A percentile compares a stretch with the other conserved stretches of the same genome.
These are phyloP conservation scores for Shinisaurus crocodilurus DNA, from an alignment of 2,113 vertebrate species.

Conservation along the genomic window DNA sequence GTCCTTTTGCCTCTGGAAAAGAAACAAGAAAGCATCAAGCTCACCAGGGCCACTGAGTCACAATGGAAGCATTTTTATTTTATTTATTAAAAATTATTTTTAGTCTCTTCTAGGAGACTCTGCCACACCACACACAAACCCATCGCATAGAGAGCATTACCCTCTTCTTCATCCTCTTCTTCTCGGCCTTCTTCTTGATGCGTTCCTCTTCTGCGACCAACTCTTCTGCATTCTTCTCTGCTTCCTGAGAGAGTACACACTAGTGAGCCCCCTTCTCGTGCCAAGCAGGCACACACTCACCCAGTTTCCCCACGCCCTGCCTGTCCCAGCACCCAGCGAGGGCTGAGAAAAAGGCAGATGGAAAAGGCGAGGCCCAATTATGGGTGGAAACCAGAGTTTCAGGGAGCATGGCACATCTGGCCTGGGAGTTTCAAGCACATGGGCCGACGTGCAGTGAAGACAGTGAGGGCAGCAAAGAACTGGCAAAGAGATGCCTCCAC, in stretches of 20 bases:
- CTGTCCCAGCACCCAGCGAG: background rate
- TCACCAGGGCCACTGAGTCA: accelerated
- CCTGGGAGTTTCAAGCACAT: too few species aligned
- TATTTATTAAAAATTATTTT: too few species aligned
- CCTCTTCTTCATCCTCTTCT: constrained; percentile 74
- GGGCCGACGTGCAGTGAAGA: background rate
- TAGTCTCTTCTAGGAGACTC: accelerated
- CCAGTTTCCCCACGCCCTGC: too few species aligned
- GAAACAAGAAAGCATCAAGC: accelerated
- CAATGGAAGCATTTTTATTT: background rate
- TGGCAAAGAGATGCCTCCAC: background rate
- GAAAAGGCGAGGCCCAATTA: background rate
- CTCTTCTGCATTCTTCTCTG: constrained; percentile 60
- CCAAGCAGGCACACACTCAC: too few species aligned
- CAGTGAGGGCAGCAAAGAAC: background rate
- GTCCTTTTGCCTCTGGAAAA: constrained; percentile 71
- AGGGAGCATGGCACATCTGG: background rate
- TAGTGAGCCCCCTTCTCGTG: background rate
- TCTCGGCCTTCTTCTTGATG: constrained; percentile 68
- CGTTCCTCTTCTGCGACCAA: constrained; percentile 73
- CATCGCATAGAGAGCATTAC: background rate
- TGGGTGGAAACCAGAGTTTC: background rate
- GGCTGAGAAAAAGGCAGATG: accelerated
- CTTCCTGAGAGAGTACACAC: constrained; percentile 60
- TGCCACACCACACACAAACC: background rate